Conservation (phyloP, 2,888 invertebrate genomes). For the Mycalesis mineus region DNA sequence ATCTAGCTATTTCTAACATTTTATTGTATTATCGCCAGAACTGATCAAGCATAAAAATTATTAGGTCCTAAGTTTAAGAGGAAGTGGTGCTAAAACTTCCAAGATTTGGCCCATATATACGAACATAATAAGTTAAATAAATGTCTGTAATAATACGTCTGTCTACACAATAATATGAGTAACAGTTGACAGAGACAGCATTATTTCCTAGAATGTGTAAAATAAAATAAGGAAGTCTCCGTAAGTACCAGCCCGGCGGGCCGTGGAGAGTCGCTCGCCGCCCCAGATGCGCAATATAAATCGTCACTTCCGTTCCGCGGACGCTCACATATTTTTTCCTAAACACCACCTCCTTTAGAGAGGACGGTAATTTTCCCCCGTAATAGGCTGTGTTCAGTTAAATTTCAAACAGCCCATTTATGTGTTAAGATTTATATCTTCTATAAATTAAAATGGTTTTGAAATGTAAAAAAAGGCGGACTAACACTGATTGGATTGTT, state of each 20-base stretch:
- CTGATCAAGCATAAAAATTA: too few species aligned
- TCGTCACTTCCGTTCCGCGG: constrained; percentile 27
- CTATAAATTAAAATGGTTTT: neutral
- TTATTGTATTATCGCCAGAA: too few species aligned
- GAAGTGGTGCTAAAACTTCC: too few species aligned
- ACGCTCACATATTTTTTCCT: constrained; percentile 35
- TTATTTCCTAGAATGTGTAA: neutral
- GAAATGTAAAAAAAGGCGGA: neutral
- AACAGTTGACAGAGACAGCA: neutral
- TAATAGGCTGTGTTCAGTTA: constrained; percentile 31
- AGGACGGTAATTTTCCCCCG: constrained; percentile 33
- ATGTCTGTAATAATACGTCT: too few species aligned
- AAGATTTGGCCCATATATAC: too few species aligned
- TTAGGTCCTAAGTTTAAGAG: too few species aligned
- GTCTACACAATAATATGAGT: neutral
- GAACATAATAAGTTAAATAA: too few species aligned
- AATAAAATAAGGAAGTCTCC: constrained; percentile 22
- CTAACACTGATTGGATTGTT: neutral
- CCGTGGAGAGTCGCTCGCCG: neutral
- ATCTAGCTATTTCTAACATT: too few species aligned
- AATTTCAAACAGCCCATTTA: constrained; percentile 21
- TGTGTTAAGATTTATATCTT: constrained; percentile 3
- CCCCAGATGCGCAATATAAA: constrained; percentile 26
- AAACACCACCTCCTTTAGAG: constrained; percentile 32
- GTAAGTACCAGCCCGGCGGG: neutral